phyloP scores from a whole-genome alignment of 2,113 vertebrate species.

The Neodon shergylaensis region DNA sequence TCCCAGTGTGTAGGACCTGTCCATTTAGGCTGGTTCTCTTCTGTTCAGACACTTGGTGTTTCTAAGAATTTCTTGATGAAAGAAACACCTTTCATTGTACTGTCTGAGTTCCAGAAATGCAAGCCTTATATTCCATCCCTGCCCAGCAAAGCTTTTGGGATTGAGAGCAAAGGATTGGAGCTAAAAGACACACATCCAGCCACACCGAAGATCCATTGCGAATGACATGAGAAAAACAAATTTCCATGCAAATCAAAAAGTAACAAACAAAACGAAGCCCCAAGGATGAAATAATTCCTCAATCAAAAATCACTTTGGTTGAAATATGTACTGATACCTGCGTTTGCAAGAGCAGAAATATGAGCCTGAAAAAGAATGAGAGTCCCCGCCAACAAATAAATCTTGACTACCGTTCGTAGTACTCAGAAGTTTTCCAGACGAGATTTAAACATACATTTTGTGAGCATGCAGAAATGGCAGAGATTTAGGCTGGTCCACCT shows the following conservation, averaged over 20 bases:
- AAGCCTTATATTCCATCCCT: background rate
- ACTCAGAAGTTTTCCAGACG: slow-evolving; percentile 64
- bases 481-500: slow-evolving; percentile 25
- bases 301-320: slow-evolving; percentile 74
- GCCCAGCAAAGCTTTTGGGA: background rate
- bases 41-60: background rate
- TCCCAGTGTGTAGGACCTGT: background rate
- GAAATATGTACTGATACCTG: slow-evolving; percentile 56
- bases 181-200: background rate
- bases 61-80: slow-evolving; percentile 33
- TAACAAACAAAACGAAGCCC: slow-evolving; percentile 65
- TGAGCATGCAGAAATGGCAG: slow-evolving; percentile 62
- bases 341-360: slow-evolving; percentile 69
- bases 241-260: slow-evolving; percentile 51
- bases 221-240: slow-evolving; percentile 27
- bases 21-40: background rate
- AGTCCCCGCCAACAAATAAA: slow-evolving; percentile 68
- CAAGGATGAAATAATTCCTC: slow-evolving; percentile 65
- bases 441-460: slow-evolving; percentile 63
- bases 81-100: background rate
- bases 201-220: slow-evolving; percentile 19
- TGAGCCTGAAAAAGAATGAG: slow-evolving; percentile 58
- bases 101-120: background rate
- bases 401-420: slow-evolving; percentile 47
- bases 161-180: background rate